Base-by-base conservation (phyloP, 2,113 vertebrate species). In the Mesitornis unicolor region DNA sequence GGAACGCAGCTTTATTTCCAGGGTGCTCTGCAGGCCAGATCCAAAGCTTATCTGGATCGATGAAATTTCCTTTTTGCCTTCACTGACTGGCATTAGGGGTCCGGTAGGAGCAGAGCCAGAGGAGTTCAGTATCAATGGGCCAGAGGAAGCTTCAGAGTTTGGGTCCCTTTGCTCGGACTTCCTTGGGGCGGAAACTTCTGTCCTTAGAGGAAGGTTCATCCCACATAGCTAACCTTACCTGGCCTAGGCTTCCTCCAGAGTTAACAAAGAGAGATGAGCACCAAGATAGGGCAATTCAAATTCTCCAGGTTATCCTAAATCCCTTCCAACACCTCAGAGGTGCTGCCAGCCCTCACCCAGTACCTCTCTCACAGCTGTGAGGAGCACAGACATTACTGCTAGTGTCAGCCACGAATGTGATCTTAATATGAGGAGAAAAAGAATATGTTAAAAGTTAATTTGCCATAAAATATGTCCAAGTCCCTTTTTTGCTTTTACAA, bases 381-480 rank as follows among this genome's bases (percentile, higher is more conserved):
- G 77, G 38, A 89, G 61, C 61, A 75, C 1, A 13, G 69, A 21
- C 18, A 31, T 60, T 53, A 90, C 2, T 73, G 59, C 73, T 57
- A 13, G 50, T 69, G 84, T 91, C 89, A 76, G 43, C 94, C 86
- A 47, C 1, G 2, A 92, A 54, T n/a, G 71, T 10, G 78, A 75
- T 90, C 86, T 89, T 86, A 69, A 92, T 73, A 59, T 36, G 67
- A 75, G 74, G 48, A 90, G 36, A 36, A 53, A 91, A 91, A 89
- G 88, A 91, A 93, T 48, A 91, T 15, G 85, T 92, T 87, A 73
- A 47, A 94, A 93, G 91, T 90, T 94, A 95, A 97, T 97, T 95
- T 95, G 67, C 93, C 78, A 92, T 97, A 96, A 97, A 97, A 85
- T 92, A 93, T 28, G 18, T 85, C 80, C 61, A 73, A 25, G 26